Percentiles rank a stretch among this genome's conserved stretches.
Conservation (phyloP, 1,140 invertebrate species). For the Rhyacophila brunnea region DNA sequence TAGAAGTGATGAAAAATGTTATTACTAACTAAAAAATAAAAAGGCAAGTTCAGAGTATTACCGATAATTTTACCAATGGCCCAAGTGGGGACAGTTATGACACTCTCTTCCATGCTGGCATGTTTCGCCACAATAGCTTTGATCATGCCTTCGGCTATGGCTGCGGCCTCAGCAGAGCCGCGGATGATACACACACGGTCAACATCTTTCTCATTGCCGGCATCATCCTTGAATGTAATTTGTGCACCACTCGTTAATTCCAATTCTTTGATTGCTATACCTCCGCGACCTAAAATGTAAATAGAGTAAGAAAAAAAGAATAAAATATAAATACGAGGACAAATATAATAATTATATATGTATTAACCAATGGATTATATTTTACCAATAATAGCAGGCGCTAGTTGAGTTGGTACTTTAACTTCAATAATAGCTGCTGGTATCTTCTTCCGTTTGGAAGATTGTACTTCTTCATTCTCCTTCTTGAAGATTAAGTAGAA, state of each 20-base stretch:
- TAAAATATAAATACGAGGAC: slow-evolving; percentile 12
- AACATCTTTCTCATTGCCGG: slow-evolving; percentile 48
- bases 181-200: slow-evolving; percentile 64
- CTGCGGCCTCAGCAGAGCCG: slow-evolving; percentile 61
- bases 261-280: slow-evolving; percentile 68
- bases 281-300: slow-evolving; percentile 59
- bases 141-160: slow-evolving; percentile 70
- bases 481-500: slow-evolving; percentile 29
- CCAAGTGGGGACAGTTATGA: slow-evolving; percentile 64
- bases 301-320: too few species aligned
- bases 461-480: slow-evolving; percentile 26
- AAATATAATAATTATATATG: slow-evolving; percentile 1
- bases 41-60: too few species aligned
- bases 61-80: slow-evolving; percentile 69
- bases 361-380: too few species aligned
- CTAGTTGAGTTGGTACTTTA: slow-evolving; percentile 9
- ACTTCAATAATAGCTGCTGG: neutral
- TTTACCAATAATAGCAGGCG: slow-evolving; percentile 24
- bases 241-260: slow-evolving; percentile 67
- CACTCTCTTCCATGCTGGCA: slow-evolving; percentile 61
- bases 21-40: too few species aligned
- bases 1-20: too few species aligned
- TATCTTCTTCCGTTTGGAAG: slow-evolving; percentile 5
- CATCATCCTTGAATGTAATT: slow-evolving; percentile 60
- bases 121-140: slow-evolving; percentile 68